Evolutionary conservation across 2,113 vertebrate species (phyloP), one percentile per base, ranked within the genome.

Genomic region (Lates calcarifer): DNA sequence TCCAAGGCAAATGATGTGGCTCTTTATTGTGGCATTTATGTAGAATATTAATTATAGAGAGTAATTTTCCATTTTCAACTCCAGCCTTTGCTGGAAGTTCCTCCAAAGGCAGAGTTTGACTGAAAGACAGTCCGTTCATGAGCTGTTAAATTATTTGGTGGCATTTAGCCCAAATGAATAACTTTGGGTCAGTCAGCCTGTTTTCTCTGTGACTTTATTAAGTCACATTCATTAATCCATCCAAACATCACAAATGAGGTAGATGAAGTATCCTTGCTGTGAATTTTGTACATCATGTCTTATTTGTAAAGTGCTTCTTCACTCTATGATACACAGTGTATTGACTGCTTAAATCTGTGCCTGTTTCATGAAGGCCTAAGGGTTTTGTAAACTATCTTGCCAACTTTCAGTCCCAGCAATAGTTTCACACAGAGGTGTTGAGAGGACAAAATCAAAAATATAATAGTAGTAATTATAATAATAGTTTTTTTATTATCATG

Each of bases 401-500:
- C 68, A 67, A 43, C 47, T 55, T 45, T 63, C 4, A n/a, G 53
- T 62, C 69, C 28, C 26, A 29, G 35, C 20, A n/a, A 35, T 56
- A 33, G 3, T 71, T 88, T 77, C 33, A 28, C 67, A 37, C 68
- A 67, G 11, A 74, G 73, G 9, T 77, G 56, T 51, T 29, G 20
- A 63, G 26, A 49, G 84, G 55, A 49, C 4, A 31, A 29, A 79
- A 65, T 68, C 13, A 33, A 26, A 83, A 41, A 47, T 18, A 22
- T 6, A 51, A 57, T 28, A 90, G 41, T 85, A 56, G 66, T 81
- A n/a, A n/a, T n/a, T n/a, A n/a, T n/a, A n/a, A n/a, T n/a, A n/a
- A n/a, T n/a, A n/a, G n/a, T 68, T 74, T 85, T 92, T 87, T 92
- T 92, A 67, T 87, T 83, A 91, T 90, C 65, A 61, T 79, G 63